Evolutionary conservation across 2,888 invertebrate species (phyloP), one percentile per base, ranked within the genome.

Genomic region (Eupeodes luniger): DNA sequence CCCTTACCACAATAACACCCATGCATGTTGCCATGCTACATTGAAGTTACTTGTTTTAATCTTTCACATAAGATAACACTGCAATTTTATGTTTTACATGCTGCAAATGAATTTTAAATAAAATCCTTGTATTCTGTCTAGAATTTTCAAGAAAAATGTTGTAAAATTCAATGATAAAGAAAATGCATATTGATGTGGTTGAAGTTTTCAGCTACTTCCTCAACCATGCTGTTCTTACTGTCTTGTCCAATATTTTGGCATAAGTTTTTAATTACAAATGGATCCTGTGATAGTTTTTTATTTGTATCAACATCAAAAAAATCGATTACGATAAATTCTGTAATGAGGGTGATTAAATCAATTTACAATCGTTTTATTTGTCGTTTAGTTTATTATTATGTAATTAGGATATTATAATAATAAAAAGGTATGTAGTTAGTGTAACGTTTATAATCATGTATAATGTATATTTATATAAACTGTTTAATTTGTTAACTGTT

Each of bases 401-500:
- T 27, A 72, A 66, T n/a, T 59, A 59, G 66, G 55, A 59, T 64
- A 67, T 70, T 44, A 53, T 34, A 40, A 59, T 34, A 40, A 59
- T 11, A 51, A 61, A 85, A 51, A n/a, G 34, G 51, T 81, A 40
- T 67, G 61, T 78, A 78, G 78, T 78, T 75, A 86, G 67, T 78
- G 57, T 82, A 69, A 78, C 64, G 69, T 74, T 67, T 62, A 69
- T 77, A 85, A 85, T 78, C 53, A 70, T 75, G 62, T 85, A 75
- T 76, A 74, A 78, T 85, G 75, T 85, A 81, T 85, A 81, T 85
- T 80, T 78, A 85, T 84, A 85, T 76, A 78, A 70, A 79, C 70
- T 79, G 64, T 83, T 87, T 83, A 36, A 79, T 79, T 70, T 86
- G 79, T 83, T 83, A 76, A 86, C 51, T 86, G 79, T 86, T 85